These are phyloP conservation scores for Patagioenas fasciata DNA, from an alignment of 2,113 vertebrate genomes.

Conservation along the genomic window DNA sequence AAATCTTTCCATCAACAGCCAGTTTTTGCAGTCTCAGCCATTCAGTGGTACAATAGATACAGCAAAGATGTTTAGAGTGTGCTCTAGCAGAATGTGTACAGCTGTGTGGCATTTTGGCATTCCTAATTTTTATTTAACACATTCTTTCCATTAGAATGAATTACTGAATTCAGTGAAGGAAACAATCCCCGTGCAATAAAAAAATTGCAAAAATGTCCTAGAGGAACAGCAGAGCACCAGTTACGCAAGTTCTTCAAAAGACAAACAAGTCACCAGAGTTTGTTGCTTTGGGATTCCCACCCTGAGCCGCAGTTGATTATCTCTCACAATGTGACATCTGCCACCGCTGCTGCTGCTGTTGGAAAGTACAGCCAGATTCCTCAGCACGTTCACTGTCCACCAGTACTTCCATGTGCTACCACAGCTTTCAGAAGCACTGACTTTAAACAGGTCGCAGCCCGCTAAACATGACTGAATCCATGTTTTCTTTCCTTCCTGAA, in stretches of 20 bases:
- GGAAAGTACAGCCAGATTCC: background rate
- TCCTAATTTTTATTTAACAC: slow-evolving; percentile 4
- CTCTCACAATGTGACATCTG: background rate
- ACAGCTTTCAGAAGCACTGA: background rate
- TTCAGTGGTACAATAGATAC: background rate
- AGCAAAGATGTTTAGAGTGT: background rate
- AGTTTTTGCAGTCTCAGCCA: background rate
- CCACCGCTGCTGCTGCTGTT: background rate
- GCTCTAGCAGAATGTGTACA: background rate
- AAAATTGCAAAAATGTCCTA: background rate
- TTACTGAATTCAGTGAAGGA: background rate
- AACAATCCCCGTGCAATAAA: background rate
- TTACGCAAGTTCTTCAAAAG: background rate
- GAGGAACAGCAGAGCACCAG: background rate
- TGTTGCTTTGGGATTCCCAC: background rate
- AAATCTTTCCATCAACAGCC: background rate
- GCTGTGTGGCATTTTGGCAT: background rate
- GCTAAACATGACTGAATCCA: background rate
- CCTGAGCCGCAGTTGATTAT: background rate
- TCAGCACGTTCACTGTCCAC: background rate
- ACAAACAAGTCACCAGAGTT: background rate
- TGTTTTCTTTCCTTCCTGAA: background rate
- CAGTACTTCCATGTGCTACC: background rate
- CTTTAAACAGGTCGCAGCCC: background rate
- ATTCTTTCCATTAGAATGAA: background rate